Evolutionary conservation across 2,113 vertebrate genomes (phyloP).

Genomic region (Orthonyx spaldingii): DNA sequence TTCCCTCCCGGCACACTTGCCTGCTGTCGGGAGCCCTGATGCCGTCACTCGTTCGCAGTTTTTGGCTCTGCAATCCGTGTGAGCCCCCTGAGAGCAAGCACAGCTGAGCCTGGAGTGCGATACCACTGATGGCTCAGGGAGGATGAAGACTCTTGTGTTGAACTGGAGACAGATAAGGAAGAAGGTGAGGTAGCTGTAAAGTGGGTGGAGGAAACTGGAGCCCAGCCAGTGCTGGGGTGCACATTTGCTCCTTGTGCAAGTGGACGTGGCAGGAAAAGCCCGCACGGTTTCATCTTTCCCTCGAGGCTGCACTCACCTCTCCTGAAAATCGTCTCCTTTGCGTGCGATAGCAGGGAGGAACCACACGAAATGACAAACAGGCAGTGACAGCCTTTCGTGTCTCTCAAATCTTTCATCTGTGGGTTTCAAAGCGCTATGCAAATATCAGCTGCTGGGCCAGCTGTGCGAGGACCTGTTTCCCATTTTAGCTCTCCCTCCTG

Average conservation of each 20-base stretch:
- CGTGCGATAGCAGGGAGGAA: not conserved
- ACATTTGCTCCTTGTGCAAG: not conserved
- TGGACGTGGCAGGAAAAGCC: not conserved
- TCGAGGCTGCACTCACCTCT: not conserved
- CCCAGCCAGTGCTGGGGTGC: not conserved
- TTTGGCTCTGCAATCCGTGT: not conserved
- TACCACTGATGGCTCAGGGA: not conserved
- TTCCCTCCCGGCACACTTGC: rapidly evolving
- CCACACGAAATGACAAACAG: not conserved
- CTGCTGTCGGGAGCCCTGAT: not conserved
- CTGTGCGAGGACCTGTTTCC: not conserved
- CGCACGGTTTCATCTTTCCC: rapidly evolving
- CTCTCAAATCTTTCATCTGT: not conserved
- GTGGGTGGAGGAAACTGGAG: not conserved
- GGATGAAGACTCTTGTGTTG: not conserved
- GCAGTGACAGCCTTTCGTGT: not conserved
- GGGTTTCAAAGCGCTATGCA: not conserved
- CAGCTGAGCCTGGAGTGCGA: not conserved
- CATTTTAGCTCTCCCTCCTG: not conserved
- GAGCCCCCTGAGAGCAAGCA: not conserved
- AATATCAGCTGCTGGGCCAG: not conserved
- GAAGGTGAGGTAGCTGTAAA: not conserved
- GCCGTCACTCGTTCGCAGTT: rapidly evolving
- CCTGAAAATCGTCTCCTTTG: not conserved
- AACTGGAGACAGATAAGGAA: not conserved